Base-by-base conservation (phyloP, 1,140 invertebrate species). In the Apis laboriosa region DNA sequence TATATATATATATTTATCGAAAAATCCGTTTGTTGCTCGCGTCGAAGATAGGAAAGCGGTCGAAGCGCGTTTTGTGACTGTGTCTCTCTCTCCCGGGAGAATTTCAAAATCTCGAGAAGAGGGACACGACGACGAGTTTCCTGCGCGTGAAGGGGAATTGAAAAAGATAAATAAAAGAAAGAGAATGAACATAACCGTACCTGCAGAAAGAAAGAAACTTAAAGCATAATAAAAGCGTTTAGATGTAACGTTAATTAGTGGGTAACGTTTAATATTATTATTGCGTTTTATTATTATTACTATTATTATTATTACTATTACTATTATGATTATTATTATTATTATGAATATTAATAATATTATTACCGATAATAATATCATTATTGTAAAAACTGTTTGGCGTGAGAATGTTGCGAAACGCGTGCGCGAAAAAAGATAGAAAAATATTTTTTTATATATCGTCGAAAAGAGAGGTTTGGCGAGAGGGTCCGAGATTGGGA, bases 241-340 rank as follows among this genome's bases (percentile, higher is more conserved):
- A 90, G 74, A 79, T 72, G 73, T 90, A 90, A 90, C 88, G 89
- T 89, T 90, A 89, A 90, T 86, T 90, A 90, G 89, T 89, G 74
- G 76, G 75, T 90, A 90, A 86, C 85, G 78, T 87, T 43, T 84
- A 87, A 89, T 84, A 82, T 76, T 89, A 88, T 88, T 84, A 86
- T 88, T 88, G 84, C 86, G 86, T 88, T 78, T 85, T 85, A 89
- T 84, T 88, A 86, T 88, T 83, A 77, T 88, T 83, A 87, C 77
- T 86, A 83, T 60, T 73, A 82, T 56, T 67, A 80, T 71, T 84
- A 81, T 82, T 13, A 61, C n/a, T 61, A 24, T 13, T 61, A 61
- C 21, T 58, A n/a, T n/a, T n/a, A n/a, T 11, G 8, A 61, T 58
- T 60, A 60, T 60, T 89, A 89, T 85, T 80, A 87, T 88, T 87